Base-by-base conservation (phyloP, 2,797 vertebrate genomes). In the Pteropus rufus region DNA sequence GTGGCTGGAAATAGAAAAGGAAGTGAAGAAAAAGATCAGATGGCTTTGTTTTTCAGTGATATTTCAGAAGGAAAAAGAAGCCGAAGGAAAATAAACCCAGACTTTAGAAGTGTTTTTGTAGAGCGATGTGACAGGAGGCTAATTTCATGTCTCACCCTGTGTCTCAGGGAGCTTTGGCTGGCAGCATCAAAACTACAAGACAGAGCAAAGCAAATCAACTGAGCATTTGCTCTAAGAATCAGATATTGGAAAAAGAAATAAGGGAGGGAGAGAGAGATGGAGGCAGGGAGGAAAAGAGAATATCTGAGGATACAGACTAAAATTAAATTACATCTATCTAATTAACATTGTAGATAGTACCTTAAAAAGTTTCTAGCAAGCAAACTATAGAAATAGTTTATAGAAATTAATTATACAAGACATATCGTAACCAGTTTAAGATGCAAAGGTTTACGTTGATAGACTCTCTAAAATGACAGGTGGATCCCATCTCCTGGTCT, bases 1-100 rank as follows among this genome's bases (percentile, higher is more conserved):
- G 76, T 95, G 95, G 87, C 93, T 96, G 39, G 83, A 82, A 96
- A 95, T 19, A 77, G 60, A 94, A 95, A 89, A 89, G 89, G 92
- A 95, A 94, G 18, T 31, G 16, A 94, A 93, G 92, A 93, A 58
- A 3, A 39, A 62, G 36, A 93, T 94, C 86, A 84, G 91, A 86
- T 87, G 85, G 36, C 67, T 73, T 39, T 62, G 23, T 72, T 49
- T 19, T 9, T 6, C 10, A 21, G 87, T 93, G 91, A 46, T 84
- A 81, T 88, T 96, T 96, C 75, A 95, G 70, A 76, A 89, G 58
- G 73, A 88, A 96, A 92, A 91, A 75, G 46, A 91, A 92, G 46
- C 73, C 24, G 60, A 85, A 91, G 85, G 81, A 94, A 96, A 95
- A 79, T 56, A 72, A 94, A 31, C 21, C 5, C 62, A 19, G 46